A percentile compares a stretch with the other conserved stretches of the same genome.
Evolutionary conservation across 2,113 vertebrate genomes (phyloP).

Genomic region (Laticauda colubrina): DNA sequence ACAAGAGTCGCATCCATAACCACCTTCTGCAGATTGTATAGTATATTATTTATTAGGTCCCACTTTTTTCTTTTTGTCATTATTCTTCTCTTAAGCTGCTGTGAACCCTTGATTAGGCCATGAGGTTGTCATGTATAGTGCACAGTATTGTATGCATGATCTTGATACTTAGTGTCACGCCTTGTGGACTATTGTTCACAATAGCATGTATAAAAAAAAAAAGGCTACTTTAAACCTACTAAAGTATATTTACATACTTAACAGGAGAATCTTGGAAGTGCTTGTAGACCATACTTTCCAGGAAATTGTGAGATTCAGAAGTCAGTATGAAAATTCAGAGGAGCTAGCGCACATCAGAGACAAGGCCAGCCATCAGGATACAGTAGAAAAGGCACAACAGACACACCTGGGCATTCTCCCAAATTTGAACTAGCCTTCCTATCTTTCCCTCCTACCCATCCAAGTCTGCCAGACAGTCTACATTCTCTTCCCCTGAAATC

Average conservation of each 20-base stretch:
- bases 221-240: not conserved
- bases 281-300: not conserved
- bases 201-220: too few species aligned
- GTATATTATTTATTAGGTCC: too few species aligned
- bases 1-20: not conserved
- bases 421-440: not conserved
- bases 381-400: not conserved
- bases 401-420: not conserved
- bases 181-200: too few species aligned
- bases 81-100: too few species aligned
- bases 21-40: too few species aligned
- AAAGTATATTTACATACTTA: not conserved
- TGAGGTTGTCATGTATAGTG: too few species aligned
- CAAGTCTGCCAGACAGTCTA: not conserved
- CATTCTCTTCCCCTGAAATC: not conserved
- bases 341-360: not conserved
- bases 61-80: too few species aligned
- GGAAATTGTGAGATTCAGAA: not conserved
- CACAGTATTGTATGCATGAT: too few species aligned
- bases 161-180: too few species aligned
- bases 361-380: not conserved
- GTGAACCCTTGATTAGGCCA: too few species aligned
- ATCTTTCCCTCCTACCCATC: not conserved
- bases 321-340: not conserved
- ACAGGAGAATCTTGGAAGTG: rapidly evolving